phyloP scores from a whole-genome alignment of 2,113 vertebrate genomes.

The Odocoileus hemionus region DNA sequence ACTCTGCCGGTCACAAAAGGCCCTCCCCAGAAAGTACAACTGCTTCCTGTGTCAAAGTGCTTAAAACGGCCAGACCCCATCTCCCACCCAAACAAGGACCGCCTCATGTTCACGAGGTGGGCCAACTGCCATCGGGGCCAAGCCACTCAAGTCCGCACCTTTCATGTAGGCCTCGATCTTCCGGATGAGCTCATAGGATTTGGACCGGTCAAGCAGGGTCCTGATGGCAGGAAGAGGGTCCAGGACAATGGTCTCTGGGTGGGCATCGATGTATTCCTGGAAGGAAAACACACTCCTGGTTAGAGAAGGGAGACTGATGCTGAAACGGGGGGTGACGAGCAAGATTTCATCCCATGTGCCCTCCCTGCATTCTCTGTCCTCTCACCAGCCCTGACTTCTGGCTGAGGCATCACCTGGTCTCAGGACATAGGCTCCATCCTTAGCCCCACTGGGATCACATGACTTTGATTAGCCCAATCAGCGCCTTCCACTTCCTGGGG shows the following conservation, averaged over 20 bases:
- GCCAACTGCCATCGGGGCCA: fast-evolving
- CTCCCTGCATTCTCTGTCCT: fast-evolving
- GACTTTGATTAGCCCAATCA: neutral
- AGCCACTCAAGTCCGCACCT: conserved; percentile 79
- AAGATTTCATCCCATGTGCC: fast-evolving
- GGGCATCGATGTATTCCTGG: conserved; percentile 96
- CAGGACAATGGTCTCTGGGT: conserved; percentile 97
- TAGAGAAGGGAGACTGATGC: neutral
- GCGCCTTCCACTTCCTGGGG: neutral
- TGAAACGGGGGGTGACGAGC: fast-evolving
- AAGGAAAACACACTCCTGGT: conserved; percentile 15
- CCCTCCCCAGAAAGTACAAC: neutral
- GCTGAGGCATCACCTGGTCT: no score
- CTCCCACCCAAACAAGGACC: fast-evolving
- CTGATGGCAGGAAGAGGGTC: conserved; percentile 97
- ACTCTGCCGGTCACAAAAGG: neutral
- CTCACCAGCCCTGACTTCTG: neutral
- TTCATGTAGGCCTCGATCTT: conserved; percentile 95
- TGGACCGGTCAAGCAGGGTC: conserved; percentile 96
- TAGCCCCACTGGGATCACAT: neutral
- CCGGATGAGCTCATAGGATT: conserved; percentile 97
- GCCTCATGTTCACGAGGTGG: neutral
- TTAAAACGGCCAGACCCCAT: neutral
- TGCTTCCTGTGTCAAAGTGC: neutral
- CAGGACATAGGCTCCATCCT: neutral